Percentiles rank a stretch among this genome's conserved stretches.
These are phyloP conservation scores for Cantharis lateralis DNA, from an alignment of 2,888 invertebrate genomes.

Conservation along the genomic window DNA sequence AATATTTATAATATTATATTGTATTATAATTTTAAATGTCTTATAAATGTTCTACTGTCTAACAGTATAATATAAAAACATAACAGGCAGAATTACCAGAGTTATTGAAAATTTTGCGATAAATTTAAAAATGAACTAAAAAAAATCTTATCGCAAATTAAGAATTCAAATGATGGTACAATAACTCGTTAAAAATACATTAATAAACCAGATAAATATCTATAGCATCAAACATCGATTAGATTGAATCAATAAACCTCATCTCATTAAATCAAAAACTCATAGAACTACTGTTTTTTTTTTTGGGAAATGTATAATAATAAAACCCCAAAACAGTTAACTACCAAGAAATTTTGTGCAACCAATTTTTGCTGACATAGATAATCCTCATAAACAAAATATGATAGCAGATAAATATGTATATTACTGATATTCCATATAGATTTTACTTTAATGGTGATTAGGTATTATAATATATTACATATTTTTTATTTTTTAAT, in stretches of 20 bases:
- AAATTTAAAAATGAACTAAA: background rate
- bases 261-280: background rate
- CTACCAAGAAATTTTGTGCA: background rate
- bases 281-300: background rate
- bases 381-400: no score
- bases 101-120: background rate
- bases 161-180: background rate
- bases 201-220: background rate
- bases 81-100: background rate
- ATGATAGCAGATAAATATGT: background rate
- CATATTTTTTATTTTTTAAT: background rate
- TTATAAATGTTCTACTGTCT: no score
- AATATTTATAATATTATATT: no score
- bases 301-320: background rate
- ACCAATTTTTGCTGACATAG: background rate
- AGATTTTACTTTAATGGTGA: background rate
- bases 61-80: no score
- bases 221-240: background rate
- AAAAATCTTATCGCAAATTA: background rate
- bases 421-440: background rate
- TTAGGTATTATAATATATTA: no score
- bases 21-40: no score
- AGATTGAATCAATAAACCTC: background rate
- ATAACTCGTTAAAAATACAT: background rate
- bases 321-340: background rate